Conservation (phyloP, 1,140 invertebrate genomes). For the Drosophila eugracilis region DNA sequence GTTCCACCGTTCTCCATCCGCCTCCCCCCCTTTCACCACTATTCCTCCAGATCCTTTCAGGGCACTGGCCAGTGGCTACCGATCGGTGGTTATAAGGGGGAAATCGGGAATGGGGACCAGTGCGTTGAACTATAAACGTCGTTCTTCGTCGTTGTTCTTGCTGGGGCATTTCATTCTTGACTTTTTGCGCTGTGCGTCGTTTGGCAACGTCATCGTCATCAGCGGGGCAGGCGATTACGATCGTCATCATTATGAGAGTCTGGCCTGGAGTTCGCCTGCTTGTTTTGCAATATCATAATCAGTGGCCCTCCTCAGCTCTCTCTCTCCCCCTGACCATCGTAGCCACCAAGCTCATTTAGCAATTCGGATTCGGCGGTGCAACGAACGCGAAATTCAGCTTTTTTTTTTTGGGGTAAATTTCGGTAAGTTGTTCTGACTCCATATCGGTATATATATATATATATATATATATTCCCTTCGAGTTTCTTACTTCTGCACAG, state of each 20-base stretch:
- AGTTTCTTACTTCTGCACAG: conserved; percentile 11
- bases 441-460: too few species aligned
- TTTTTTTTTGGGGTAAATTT: conserved; percentile 16
- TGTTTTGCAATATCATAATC: conserved; percentile 76
- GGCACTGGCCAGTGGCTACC: conserved; percentile 68
- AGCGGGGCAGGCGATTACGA: conserved; percentile 55
- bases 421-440: conserved; percentile 25
- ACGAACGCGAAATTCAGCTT: conserved; percentile 56
- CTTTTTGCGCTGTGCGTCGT: conserved; percentile 48
- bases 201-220: conserved; percentile 76
- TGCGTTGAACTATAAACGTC: conserved; percentile 82
- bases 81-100: conserved; percentile 24
- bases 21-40: background rate
- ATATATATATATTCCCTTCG: conserved; percentile 7
- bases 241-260: conserved; percentile 61
- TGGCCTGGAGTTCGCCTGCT: conserved; percentile 50
- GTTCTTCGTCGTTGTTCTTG: conserved; percentile 48
- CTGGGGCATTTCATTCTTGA: conserved; percentile 78
- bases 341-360: conserved; percentile 49
- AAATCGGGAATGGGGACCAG: conserved; percentile 28
- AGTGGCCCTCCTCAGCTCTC: conserved; percentile 31
- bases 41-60: conserved; percentile 22
- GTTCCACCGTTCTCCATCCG: background rate
- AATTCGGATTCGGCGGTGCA: conserved; percentile 69
- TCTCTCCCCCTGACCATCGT: too few species aligned